Evolutionary conservation across 2,888 invertebrate genomes (phyloP).

Genomic region (Dicranocentrus wangi): DNA sequence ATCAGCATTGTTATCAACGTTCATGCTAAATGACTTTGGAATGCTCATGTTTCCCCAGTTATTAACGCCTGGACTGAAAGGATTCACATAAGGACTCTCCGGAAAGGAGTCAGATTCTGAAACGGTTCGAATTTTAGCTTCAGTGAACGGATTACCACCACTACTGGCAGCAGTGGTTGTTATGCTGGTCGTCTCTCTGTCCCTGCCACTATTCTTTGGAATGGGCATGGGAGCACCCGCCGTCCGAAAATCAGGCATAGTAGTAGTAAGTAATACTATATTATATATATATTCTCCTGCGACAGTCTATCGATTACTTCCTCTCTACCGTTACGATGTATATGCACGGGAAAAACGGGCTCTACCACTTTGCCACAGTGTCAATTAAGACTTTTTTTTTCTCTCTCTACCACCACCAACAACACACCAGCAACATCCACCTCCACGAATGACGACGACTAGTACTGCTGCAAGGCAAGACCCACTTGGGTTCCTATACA

Average conservation of each 20-base stretch:
- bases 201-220: constrained; percentile 62
- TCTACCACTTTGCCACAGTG: constrained; percentile 37
- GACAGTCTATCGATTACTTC: constrained; percentile 18
- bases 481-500: constrained; percentile 2
- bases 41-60: constrained; percentile 71
- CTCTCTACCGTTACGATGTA: not conserved
- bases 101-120: constrained; percentile 72
- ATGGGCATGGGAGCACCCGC: constrained; percentile 71
- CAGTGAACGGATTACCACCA: constrained; percentile 28
- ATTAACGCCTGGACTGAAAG: constrained; percentile 66
- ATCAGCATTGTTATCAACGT: constrained; percentile 67
- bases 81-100: constrained; percentile 70
- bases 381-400: constrained; percentile 32
- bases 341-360: constrained; percentile 9
- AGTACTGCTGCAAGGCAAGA: not conserved
- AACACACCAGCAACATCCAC: not conserved
- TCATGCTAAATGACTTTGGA: constrained; percentile 68
- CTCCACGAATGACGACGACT: too few relatives aligned
- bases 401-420: constrained; percentile 5
- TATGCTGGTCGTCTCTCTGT: constrained; percentile 1
- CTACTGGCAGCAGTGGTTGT: constrained; percentile 9
- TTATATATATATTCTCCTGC: constrained; percentile 4
- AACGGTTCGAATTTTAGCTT: constrained; percentile 46
- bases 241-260: constrained; percentile 72
- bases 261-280: too few relatives aligned